These are phyloP conservation scores for Trachelus troglodyta DNA, from an alignment of 2,888 invertebrate genomes.

Conservation along the genomic window DNA sequence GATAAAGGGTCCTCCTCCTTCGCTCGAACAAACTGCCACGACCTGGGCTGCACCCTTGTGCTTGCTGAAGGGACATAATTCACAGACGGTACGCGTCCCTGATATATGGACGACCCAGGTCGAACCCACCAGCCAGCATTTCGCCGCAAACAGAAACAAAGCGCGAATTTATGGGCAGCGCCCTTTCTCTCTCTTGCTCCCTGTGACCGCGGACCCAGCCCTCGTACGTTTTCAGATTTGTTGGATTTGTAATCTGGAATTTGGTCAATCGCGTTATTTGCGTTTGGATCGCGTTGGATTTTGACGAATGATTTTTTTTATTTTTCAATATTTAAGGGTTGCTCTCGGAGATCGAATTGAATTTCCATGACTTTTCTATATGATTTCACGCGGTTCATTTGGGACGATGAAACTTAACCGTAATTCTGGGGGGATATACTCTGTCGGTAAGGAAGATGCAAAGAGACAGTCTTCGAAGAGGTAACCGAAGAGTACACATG, in stretches of 20 bases:
- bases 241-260: not conserved
- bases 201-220: not conserved
- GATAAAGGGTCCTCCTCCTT: not conserved
- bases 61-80: conserved; percentile 17
- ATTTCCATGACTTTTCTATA: not conserved
- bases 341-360: too few relatives aligned
- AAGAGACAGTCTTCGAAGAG: not conserved
- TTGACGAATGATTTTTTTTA: too few relatives aligned
- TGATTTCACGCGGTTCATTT: not conserved
- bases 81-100: conserved; percentile 18
- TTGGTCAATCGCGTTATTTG: not conserved
- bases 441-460: not conserved
- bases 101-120: conserved; percentile 22
- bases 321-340: not conserved
- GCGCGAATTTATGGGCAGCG: conserved; percentile 32
- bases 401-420: not conserved
- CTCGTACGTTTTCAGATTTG: not conserved
- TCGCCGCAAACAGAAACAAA: conserved; percentile 38
- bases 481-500: not conserved
- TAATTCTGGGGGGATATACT: not conserved
- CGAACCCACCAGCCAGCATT: conserved; percentile 12
- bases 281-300: not conserved
- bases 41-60: not conserved
- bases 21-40: not conserved
- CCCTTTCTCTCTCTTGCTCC: not conserved